A percentile compares a stretch with the other conserved stretches of the same genome.
Evolutionary conservation across 2,797 vertebrate species (phyloP).

Genomic region (Halcyon leucocephala): DNA sequence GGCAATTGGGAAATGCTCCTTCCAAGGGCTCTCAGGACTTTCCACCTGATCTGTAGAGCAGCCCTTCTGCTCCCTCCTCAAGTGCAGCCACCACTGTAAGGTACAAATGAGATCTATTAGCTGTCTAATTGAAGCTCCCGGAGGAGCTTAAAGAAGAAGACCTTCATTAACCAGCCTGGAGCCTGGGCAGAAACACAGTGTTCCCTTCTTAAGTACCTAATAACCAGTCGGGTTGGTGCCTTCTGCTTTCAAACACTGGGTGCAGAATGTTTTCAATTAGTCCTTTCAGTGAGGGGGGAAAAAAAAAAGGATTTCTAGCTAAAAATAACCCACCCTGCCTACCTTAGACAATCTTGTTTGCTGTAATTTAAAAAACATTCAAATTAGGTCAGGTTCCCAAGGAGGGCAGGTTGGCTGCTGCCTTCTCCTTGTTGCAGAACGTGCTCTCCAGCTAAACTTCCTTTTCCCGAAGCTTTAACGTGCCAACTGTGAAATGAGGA

Average conservation of each 20-base stretch:
- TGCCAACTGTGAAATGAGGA: constrained; percentile 5
- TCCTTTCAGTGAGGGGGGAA: neutral
- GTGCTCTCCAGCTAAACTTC: neutral
- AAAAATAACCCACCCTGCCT: constrained; percentile 32
- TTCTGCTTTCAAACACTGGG: constrained; percentile 13
- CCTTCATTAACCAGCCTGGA: constrained; percentile 48
- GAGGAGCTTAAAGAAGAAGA: constrained; percentile 31
- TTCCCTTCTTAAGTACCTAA: constrained; percentile 11
- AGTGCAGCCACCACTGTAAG: neutral
- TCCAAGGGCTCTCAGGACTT: neutral
- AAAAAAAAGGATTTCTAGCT: neutral
- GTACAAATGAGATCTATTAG: constrained; percentile 38
- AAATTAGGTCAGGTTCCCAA: neutral
- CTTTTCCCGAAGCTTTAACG: fast-evolving
- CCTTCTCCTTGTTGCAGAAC: neutral
- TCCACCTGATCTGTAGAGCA: neutral
- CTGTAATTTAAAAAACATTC: neutral
- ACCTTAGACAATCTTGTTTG: constrained; percentile 6
- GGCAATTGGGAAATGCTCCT: neutral
- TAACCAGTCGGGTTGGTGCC: constrained; percentile 4
- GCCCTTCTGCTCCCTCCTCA: neutral
- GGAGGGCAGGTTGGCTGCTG: constrained; percentile 7
- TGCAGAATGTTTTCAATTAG: constrained; percentile 35
- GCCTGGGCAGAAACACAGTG: neutral
- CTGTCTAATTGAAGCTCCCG: constrained; percentile 35